Base-by-base conservation (phyloP, 2,113 vertebrate species). In the Bostrychus sinensis region DNA sequence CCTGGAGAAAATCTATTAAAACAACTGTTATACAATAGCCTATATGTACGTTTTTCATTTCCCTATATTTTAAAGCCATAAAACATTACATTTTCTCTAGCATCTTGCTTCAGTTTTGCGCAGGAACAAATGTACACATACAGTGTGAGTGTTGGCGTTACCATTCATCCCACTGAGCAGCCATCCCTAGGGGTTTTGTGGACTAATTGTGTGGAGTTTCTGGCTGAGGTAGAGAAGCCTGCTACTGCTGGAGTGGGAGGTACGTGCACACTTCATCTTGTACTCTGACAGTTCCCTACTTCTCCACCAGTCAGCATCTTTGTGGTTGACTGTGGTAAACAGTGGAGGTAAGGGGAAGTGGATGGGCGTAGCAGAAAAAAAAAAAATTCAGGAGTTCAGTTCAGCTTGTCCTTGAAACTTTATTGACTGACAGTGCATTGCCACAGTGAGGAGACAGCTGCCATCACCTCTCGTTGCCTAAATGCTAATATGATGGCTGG, bases 231-330 rank as follows among this genome's bases (percentile, higher is more conserved):
- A 45, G 66, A 20, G 9, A 71, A 88, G 63, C 41, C 56, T 54
- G 36, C 55, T 62, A 78, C 65, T 72, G 66, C 77, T 63, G 50
- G 66, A 87, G 82, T 83, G 73, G 80, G 85, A 85, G 83, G 83
- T 45, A 73, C 70, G 34, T 14, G 62, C 39, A 45, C 81, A 84
- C 86, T 90, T 88, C 82, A 89, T 89, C 84, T 89, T 85, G 77
- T 57, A 64, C 75, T 17, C 72, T 82, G 80, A 87, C 82, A 83
- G 81, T 73, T 63, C 72, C 46, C 10, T 70, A 70, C 82, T 69
- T 84, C 88, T 75, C 66, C 66, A 66, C 69, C 63, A 87, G 74
- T 91, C 91, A 91, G 88, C 87, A 89, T 86, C 78, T 89, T 89
- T 88, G 59, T 83, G 82, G 70, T 53, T 11, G 59, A 55, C 72